These are phyloP conservation scores for Mus caroli DNA, from an alignment of 2,797 vertebrate genomes.

Conservation along the genomic window DNA sequence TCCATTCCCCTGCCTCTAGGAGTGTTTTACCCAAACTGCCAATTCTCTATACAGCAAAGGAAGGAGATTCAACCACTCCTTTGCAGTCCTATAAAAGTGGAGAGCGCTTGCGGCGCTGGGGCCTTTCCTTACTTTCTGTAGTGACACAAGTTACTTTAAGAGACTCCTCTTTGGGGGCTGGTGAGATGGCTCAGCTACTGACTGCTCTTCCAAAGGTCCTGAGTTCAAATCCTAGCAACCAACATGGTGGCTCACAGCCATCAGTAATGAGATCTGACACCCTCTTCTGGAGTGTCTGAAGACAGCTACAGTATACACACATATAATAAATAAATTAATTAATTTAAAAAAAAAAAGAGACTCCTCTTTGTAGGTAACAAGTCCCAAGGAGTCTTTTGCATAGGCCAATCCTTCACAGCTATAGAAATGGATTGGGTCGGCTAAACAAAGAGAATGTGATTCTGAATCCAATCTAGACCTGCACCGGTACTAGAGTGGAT, in stretches of 20 bases:
- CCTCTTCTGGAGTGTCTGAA: too few species aligned
- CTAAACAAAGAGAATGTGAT: conserved; percentile 68
- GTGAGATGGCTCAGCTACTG: too few species aligned
- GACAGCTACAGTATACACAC: too few species aligned
- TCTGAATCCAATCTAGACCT: not conserved
- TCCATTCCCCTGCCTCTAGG: not conserved
- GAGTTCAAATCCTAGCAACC: too few species aligned
- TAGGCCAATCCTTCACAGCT: conserved; percentile 16
- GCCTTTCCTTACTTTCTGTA: not conserved
- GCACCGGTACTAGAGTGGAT: not conserved
- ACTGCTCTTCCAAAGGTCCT: too few species aligned
- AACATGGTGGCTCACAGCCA: too few species aligned
- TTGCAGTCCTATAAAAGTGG: conserved; percentile 10
- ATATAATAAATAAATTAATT: too few species aligned
- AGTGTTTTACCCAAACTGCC: not conserved
- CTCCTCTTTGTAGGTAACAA: not conserved
- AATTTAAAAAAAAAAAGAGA: not conserved
- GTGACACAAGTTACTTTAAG: not conserved
- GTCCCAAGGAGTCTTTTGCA: not conserved
- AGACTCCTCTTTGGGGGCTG: not conserved
- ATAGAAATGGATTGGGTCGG: not conserved
- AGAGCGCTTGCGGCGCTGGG: not conserved
- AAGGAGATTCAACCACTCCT: not conserved
- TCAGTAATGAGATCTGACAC: too few species aligned
- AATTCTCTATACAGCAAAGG: not conserved